phyloP scores from a whole-genome alignment of 2,113 vertebrate species.

The Raphicerus campestris region DNA sequence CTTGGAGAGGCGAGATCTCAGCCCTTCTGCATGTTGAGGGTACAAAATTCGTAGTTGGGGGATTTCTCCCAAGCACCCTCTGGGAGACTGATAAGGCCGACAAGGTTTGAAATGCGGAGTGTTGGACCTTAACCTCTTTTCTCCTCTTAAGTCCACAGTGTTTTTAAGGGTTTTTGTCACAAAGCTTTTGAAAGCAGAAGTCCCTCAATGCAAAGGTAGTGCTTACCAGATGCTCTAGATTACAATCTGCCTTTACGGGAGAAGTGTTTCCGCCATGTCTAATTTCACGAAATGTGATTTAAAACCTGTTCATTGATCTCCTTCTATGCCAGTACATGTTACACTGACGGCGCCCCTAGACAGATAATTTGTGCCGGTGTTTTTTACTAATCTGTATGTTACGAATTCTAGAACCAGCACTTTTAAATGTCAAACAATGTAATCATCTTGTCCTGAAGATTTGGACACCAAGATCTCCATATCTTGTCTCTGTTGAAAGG shows the following conservation, averaged over 20 bases:
- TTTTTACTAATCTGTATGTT: background rate
- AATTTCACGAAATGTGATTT: conserved; percentile 44
- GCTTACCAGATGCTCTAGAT: conserved; percentile 10
- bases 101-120: background rate
- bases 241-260: conserved; percentile 12
- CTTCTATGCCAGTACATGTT: background rate
- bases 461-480: background rate
- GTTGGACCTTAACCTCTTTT: background rate
- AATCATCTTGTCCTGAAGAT: conserved; percentile 37
- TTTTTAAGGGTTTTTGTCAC: conserved; percentile 9
- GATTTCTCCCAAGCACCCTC: background rate
- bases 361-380: background rate
- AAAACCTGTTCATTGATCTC: conserved; percentile 13
- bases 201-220: background rate
- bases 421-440: background rate
- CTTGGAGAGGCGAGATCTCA: background rate
- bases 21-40: background rate
- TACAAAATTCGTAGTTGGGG: background rate
- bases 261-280: conserved; percentile 50
- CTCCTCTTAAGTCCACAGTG: background rate
- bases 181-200: conserved; percentile 4
- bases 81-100: background rate
- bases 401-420: background rate
- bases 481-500: conserved; percentile 24
- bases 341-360: background rate